phyloP scores from a whole-genome alignment of 2,797 vertebrate genomes.

The Vespertilio murinus region DNA sequence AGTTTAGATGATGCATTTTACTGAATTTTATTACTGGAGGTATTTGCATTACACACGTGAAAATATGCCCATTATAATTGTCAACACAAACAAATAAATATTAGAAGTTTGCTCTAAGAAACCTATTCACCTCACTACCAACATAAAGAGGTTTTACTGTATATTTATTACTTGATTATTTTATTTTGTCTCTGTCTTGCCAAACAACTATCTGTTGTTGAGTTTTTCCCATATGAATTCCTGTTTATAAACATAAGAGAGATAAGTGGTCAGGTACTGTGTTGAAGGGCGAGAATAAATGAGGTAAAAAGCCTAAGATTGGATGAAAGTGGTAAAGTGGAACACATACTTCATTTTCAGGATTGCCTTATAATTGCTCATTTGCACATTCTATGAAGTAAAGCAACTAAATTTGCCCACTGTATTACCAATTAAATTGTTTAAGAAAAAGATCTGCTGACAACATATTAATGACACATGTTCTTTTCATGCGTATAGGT shows the following conservation, averaged over 20 bases:
- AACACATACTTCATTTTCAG: not conserved
- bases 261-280: not conserved
- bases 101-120: not conserved
- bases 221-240: not conserved
- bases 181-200: not conserved
- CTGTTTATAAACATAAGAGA: not conserved
- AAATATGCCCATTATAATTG: not conserved
- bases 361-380: not conserved
- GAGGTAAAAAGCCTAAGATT: not conserved
- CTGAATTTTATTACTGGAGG: not conserved
- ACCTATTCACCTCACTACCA: not conserved
- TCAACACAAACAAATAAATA: not conserved
- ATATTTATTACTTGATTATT: not conserved
- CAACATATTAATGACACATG: not conserved
- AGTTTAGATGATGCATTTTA: not conserved
- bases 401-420: not conserved
- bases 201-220: not conserved
- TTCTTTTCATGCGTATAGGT: not conserved
- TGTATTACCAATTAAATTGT: slow-evolving; percentile 16
- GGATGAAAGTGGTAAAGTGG: not conserved
- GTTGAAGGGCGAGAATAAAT: not conserved
- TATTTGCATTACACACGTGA: not conserved
- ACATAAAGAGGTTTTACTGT: not conserved
- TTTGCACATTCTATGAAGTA: not conserved
- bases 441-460: not conserved